Evolutionary conservation across 2,113 vertebrate species (phyloP).

Genomic region (Noturus placidus): DNA sequence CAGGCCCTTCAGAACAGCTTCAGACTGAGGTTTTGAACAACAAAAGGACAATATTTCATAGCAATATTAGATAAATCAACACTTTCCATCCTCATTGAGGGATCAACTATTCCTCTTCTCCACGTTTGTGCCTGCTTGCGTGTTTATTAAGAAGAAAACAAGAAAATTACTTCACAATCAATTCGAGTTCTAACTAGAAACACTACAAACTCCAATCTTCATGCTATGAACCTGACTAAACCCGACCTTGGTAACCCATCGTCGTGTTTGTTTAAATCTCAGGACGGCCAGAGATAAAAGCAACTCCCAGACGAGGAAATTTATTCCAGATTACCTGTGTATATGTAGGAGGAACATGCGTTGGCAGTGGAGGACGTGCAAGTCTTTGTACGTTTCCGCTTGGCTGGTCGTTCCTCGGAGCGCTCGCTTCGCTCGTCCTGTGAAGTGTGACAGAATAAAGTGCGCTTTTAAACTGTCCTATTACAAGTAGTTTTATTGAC

Average conservation of each 20-base stretch:
- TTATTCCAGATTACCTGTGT: slow-evolving; percentile 34
- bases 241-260: no score
- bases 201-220: no score
- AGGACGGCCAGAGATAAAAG: background rate
- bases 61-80: background rate
- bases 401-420: slow-evolving; percentile 5
- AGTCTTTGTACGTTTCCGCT: slow-evolving; percentile 7
- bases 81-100: background rate
- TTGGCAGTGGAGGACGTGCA: background rate
- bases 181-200: no score
- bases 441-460: background rate
- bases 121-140: no score
- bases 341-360: slow-evolving; percentile 15
- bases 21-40: background rate
- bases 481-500: background rate
- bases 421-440: slow-evolving; percentile 56
- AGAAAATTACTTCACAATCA: no score
- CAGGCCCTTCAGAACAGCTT: no score
- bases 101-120: no score
- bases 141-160: no score
- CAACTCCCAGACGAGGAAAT: background rate
- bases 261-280: background rate
- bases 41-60: background rate
- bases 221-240: no score
- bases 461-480: no score